Evolutionary conservation across 2,797 vertebrate species (phyloP).

Genomic region (Simalia tracyae): DNA sequence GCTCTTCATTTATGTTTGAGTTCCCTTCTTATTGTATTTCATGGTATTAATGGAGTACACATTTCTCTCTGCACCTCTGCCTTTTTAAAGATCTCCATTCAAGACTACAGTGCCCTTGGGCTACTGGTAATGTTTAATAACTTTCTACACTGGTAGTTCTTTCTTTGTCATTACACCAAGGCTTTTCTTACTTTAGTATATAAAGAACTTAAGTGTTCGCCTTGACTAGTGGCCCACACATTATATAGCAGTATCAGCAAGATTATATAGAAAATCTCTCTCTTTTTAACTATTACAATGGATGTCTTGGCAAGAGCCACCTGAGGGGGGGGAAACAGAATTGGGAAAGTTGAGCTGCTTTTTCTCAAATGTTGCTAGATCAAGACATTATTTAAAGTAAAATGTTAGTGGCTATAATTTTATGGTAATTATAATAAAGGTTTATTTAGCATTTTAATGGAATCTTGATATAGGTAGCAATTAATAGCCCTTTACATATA

Average conservation of each 20-base stretch:
- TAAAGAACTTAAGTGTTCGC: conserved; percentile 21
- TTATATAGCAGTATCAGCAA: neutral
- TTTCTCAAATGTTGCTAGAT: neutral
- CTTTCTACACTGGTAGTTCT: conserved; percentile 34
- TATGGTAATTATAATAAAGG: neutral
- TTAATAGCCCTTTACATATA: neutral
- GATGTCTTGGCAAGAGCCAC: conserved; percentile 14
- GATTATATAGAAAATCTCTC: neutral
- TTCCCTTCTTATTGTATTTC: conserved; percentile 22
- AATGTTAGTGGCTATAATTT: neutral
- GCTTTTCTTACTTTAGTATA: conserved; percentile 25
- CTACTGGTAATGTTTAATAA: conserved; percentile 26
- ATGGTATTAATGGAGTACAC: neutral
- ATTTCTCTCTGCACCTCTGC: conserved; percentile 10
- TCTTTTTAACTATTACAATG: conserved; percentile 32
- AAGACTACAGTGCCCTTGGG: conserved; percentile 18
- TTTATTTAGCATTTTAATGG: neutral
- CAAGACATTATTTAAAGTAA: neutral
- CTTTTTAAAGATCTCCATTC: conserved; percentile 38
- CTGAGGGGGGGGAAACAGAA: neutral
- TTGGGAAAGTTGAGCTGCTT: neutral
- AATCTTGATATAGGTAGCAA: neutral
- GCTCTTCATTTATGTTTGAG: conserved; percentile 23
- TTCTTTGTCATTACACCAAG: conserved; percentile 30
- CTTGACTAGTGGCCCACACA: conserved; percentile 12